phyloP scores from a whole-genome alignment of 2,888 invertebrate genomes.

The Allophyes oxyacanthae region DNA sequence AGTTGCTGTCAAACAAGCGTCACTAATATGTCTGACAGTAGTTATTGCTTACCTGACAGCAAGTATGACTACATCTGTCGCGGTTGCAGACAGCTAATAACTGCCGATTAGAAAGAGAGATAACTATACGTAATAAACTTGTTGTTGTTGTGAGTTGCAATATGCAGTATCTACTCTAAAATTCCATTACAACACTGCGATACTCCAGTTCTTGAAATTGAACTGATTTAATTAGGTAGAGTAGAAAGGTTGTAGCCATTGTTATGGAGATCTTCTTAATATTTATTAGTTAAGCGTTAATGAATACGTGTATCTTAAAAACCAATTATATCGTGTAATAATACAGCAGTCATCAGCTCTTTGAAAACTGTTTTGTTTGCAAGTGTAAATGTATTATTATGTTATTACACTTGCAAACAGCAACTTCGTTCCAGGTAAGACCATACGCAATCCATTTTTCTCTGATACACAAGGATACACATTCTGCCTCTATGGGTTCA shows the following conservation, averaged over 20 bases:
- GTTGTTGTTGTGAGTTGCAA: constrained; percentile 5
- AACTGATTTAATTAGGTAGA: constrained; percentile 34
- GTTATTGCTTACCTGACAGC: too few species aligned
- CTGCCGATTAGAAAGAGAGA: constrained; percentile 12
- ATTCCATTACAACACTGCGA: constrained; percentile 43
- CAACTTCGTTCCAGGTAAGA: too few species aligned
- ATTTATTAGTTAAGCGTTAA: constrained; percentile 17
- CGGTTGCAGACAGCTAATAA: too few species aligned
- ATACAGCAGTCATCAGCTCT: neutral
- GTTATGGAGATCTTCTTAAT: constrained; percentile 24
- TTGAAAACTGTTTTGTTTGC: neutral
- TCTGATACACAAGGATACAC: too few species aligned
- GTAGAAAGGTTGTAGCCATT: constrained; percentile 29
- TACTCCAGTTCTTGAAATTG: constrained; percentile 26
- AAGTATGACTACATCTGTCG: too few species aligned
- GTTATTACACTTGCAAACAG: too few species aligned
- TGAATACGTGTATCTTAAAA: constrained; percentile 8
- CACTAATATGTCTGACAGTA: neutral
- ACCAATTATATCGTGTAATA: neutral
- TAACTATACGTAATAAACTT: constrained; percentile 14
- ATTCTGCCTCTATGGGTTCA: too few species aligned
- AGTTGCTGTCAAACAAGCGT: neutral
- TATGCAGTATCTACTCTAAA: constrained; percentile 32
- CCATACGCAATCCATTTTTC: too few species aligned
- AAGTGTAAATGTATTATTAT: too few species aligned